Evolutionary conservation across 2,888 invertebrate species (phyloP).

Genomic region (Orthosia gracilis): DNA sequence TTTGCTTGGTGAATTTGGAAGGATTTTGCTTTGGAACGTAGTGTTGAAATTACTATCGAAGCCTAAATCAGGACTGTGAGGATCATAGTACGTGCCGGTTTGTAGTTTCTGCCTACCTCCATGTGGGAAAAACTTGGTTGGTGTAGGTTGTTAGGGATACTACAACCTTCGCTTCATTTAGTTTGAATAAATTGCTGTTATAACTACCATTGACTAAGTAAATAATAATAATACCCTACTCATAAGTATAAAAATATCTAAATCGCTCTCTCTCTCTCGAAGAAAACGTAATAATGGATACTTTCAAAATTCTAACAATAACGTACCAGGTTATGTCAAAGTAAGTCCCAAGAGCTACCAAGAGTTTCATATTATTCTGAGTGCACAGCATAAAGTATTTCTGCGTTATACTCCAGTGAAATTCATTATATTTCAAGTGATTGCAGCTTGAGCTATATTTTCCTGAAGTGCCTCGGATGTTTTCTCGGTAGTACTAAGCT

Average conservation of each 20-base stretch:
- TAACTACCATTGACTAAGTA: no score
- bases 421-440: background rate
- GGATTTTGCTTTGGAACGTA: background rate
- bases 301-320: background rate
- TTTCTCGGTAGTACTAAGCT: conserved; percentile 10
- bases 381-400: conserved; percentile 5
- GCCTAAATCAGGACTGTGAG: background rate
- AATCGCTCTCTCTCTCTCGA: no score
- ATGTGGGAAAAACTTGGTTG: no score
- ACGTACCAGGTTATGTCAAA: background rate
- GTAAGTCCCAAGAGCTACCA: background rate
- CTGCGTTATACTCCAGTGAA: background rate
- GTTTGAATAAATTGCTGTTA: no score
- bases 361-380: background rate
- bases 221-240: no score
- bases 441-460: conserved; percentile 5
- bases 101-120: no score
- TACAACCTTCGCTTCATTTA: no score
- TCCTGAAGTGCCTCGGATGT: background rate
- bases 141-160: no score
- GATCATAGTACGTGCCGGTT: background rate
- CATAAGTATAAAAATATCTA: no score
- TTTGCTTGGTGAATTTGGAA: conserved; percentile 26
- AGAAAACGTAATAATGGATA: background rate
- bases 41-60: background rate